Base-by-base conservation (phyloP, 2,888 invertebrate species). In the Eupithecia centaureata region DNA sequence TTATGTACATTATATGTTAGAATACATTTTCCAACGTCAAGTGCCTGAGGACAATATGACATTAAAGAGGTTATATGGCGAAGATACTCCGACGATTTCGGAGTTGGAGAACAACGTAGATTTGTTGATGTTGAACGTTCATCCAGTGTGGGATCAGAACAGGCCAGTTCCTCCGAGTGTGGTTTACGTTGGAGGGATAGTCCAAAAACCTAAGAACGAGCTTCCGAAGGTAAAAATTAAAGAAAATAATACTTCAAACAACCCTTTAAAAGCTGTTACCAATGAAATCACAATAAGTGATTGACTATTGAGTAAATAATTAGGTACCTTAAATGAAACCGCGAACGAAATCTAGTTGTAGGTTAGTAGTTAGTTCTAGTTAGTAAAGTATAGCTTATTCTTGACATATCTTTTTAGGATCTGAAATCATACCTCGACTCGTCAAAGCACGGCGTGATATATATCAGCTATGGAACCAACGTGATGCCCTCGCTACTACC, bases 401-500 rank as follows among this genome's bases (percentile, higher is more conserved):
- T n/a, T n/a, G n/a, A n/a, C n/a, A n/a, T n/a, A 25, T 51, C 12
- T 30, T 57, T 57, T 10, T 70, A 91, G 89, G 85, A 87, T 35
- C 71, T 92, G 0, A 80, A 89, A 76, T 64, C 73, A 0, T 89
- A 85, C 68, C 71, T 92, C 8, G 88, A 91, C 67, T 79, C 80
- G 0, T 88, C 91, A 2, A 78, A 81, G 35, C 75, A 86, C 33
- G 93, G 92, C 0, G 89, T 91, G 0, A 85, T 93, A 28, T 90
- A 88, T 71, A 82, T 93, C 47, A 92, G 92, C 75, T 84, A 91
- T 69, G 93, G 92, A 1, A 87, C 91, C 1, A 89, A 88, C 35
- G 82, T 88, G 0, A 77, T 80, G 35, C 81, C 87, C 1, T 80
- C 83, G 0, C 25, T 79, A 0, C 72, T 93, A 42, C 82, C 89